A percentile compares a stretch with the other conserved stretches of the same genome.
Evolutionary conservation across 2,113 vertebrate genomes (phyloP).

Genomic region (Anas platyrhynchos): DNA sequence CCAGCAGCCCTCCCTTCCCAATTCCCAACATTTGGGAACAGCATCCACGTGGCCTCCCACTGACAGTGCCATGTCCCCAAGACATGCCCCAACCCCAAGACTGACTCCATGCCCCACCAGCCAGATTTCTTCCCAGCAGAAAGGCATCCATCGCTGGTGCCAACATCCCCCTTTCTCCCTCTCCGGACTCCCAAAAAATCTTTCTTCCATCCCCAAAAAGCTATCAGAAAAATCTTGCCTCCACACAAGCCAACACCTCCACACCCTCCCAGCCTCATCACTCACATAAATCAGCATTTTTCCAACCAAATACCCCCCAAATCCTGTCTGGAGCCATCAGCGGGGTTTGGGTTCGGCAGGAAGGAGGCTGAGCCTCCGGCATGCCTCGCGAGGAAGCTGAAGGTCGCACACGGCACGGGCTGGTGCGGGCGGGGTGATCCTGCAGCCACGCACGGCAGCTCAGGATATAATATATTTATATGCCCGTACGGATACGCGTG

Average conservation of each 20-base stretch:
- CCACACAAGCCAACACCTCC: fast-evolving
- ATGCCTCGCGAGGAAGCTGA: constrained; percentile 10
- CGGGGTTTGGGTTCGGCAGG: neutral
- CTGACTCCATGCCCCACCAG: neutral
- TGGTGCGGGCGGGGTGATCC: neutral
- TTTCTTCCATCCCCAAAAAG: too few species aligned
- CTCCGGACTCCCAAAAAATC: neutral
- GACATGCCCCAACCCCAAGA: too few species aligned
- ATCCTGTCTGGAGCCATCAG: fast-evolving
- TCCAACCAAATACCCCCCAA: neutral
- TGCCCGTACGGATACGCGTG: neutral
- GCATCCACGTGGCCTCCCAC: too few species aligned
- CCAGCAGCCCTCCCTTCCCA: too few species aligned
- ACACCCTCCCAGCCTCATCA: fast-evolving
- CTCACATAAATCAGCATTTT: neutral
- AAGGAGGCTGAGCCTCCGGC: constrained; percentile 30
- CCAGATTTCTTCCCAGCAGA: neutral
- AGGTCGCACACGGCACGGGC: neutral
- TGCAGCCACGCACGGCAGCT: neutral
- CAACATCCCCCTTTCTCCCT: fast-evolving
- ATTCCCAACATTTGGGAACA: too few species aligned
- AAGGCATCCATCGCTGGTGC: neutral
- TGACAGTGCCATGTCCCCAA: too few species aligned
- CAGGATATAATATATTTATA: neutral
- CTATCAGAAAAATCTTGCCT: fast-evolving